A percentile compares a stretch with the other conserved stretches of the same genome.
phyloP scores from a whole-genome alignment of 2,113 vertebrate species.

The Neotragus moschatus region DNA sequence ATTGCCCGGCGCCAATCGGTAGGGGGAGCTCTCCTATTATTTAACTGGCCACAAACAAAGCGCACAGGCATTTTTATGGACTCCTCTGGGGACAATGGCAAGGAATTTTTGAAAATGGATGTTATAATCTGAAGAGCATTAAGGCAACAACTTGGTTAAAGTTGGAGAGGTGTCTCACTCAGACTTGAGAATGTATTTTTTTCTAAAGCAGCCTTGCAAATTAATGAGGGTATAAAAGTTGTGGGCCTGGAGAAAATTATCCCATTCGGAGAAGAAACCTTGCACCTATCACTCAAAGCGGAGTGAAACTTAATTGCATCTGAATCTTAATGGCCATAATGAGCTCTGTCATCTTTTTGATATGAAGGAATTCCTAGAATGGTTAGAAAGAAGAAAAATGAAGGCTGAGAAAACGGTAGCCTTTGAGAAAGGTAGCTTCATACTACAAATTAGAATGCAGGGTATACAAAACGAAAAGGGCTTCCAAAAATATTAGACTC shows the following conservation, averaged over 20 bases:
- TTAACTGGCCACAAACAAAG: slow-evolving; percentile 73
- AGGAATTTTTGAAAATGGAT: not conserved
- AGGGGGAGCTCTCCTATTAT: slow-evolving; percentile 83
- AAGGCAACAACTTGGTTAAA: not conserved
- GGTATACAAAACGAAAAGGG: not conserved
- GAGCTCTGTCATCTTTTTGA: not conserved
- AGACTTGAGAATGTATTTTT: not conserved
- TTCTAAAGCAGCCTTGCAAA: not conserved
- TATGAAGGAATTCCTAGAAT: not conserved
- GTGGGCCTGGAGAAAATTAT: not conserved
- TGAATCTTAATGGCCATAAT: not conserved
- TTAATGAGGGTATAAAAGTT: not conserved
- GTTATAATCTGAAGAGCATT: not conserved
- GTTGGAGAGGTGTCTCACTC: not conserved
- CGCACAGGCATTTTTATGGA: not conserved
- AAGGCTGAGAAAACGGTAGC: not conserved
- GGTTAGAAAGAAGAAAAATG: not conserved
- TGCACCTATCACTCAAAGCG: not conserved
- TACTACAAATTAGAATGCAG: not conserved
- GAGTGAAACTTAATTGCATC: not conserved
- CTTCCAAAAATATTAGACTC: not conserved
- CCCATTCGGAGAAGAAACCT: not conserved
- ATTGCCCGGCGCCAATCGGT: slow-evolving; percentile 72
- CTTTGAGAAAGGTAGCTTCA: not conserved
- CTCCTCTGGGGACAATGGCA: slow-evolving; percentile 32